phyloP scores from a whole-genome alignment of 2,888 invertebrate species.

The Ectropis crepuscularia region DNA sequence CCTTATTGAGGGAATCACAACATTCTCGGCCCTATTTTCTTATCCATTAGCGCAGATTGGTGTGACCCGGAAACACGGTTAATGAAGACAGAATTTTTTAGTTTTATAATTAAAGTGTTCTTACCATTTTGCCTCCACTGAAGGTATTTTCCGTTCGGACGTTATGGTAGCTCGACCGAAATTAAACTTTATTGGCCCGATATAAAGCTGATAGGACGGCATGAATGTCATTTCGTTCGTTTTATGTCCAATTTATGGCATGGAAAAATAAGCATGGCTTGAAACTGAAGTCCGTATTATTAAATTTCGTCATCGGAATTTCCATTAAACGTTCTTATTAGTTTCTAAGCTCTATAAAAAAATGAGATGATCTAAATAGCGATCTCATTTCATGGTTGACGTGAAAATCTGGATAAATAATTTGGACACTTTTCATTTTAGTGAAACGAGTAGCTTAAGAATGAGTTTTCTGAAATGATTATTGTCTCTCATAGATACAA shows the following conservation, averaged over 20 bases:
- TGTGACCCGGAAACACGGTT: neutral
- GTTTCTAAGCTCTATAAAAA: too few relatives aligned
- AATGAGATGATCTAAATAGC: too few relatives aligned
- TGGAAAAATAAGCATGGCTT: conserved; percentile 8
- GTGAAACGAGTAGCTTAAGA: too few relatives aligned
- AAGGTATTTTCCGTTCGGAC: conserved; percentile 5
- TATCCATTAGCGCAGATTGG: conserved; percentile 1
- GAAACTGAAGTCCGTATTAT: conserved; percentile 3
- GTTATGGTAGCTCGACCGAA: conserved; percentile 2
- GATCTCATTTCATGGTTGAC: too few relatives aligned
- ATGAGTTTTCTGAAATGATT: too few relatives aligned
- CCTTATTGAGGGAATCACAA: neutral
- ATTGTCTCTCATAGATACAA: too few relatives aligned
- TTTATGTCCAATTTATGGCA: conserved; percentile 17
- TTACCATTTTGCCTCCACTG: conserved; percentile 1
- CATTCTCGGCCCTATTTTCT: conserved; percentile 1
- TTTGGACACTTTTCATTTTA: too few relatives aligned
- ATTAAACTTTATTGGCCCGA: conserved; percentile 17
- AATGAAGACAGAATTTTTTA: neutral
- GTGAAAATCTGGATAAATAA: too few relatives aligned
- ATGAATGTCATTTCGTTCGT: conserved; percentile 1
- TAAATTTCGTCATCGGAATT: conserved; percentile 6
- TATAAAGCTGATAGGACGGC: conserved; percentile 10
- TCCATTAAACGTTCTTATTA: neutral
- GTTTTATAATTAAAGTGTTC: conserved; percentile 5